Conservation (phyloP, 2,113 vertebrate species). For the Brevimyrus niger region DNA sequence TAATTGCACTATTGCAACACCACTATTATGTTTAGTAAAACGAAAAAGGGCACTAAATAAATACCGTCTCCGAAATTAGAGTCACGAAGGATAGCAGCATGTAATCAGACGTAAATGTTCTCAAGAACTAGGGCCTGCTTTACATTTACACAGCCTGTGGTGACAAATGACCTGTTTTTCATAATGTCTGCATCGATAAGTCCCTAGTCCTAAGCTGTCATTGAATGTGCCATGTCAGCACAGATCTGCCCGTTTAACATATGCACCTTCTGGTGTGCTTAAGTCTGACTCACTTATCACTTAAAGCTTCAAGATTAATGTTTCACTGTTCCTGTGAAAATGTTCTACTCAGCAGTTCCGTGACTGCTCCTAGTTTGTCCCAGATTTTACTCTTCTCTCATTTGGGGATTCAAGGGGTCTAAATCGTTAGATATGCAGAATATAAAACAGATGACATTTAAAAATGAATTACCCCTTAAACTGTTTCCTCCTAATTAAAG, state of each 20-base stretch:
- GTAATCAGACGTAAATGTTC: background rate
- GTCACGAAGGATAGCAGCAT: background rate
- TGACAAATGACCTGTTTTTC: background rate
- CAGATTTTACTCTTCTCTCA: background rate
- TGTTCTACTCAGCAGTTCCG: background rate
- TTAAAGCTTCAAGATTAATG: background rate
- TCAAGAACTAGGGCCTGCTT: background rate
- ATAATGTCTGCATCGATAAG: background rate
- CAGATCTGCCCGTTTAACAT: background rate
- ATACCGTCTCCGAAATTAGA: background rate
- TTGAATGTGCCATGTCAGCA: background rate
- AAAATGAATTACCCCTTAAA: background rate
- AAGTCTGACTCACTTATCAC: background rate
- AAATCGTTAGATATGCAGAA: background rate
- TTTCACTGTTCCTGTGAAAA: background rate
- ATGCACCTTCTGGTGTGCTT: background rate
- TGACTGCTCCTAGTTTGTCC: background rate
- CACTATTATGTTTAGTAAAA: background rate
- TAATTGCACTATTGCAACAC: background rate
- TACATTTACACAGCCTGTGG: background rate
- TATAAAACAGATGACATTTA: background rate
- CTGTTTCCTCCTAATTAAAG: background rate
- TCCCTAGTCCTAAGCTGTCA: background rate
- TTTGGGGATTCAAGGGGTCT: background rate
- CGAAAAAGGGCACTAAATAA: background rate